These are phyloP conservation scores for Coelopa pilipes DNA, from an alignment of 2,888 invertebrate species.

Conservation along the genomic window DNA sequence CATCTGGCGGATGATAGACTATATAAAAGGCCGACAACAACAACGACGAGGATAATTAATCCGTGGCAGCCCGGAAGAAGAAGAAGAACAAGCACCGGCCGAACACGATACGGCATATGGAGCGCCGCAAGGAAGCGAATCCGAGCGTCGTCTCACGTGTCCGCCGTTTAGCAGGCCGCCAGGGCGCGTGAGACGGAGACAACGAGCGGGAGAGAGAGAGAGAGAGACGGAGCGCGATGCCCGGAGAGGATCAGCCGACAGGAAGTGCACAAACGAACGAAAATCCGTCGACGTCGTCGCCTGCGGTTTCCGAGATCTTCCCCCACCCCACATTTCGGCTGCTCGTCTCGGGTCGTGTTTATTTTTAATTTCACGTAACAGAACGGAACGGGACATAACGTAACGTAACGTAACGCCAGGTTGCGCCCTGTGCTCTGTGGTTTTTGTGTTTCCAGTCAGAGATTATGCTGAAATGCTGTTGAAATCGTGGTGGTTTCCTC, in stretches of 20 bases:
- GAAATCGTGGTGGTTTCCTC: too few species aligned
- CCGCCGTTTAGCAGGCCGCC: neutral
- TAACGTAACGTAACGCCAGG: neutral
- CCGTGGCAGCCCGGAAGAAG: neutral
- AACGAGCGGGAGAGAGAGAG: neutral
- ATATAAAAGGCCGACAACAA: constrained; percentile 13
- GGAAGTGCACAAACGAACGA: constrained; percentile 1
- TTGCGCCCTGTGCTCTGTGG: too few species aligned
- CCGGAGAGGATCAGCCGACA: neutral
- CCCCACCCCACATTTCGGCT: neutral
- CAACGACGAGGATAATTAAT: constrained; percentile 29
- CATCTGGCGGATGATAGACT: constrained; percentile 15
- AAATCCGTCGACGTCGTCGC: neutral
- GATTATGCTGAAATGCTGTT: too few species aligned
- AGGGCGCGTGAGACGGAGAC: neutral
- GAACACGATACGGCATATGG: constrained; percentile 15
- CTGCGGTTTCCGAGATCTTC: neutral
- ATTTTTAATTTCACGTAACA: constrained; percentile 1
- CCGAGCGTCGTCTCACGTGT: constrained; percentile 15
- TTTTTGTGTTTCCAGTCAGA: too few species aligned
- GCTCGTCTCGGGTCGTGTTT: neutral
- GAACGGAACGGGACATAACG: neutral
- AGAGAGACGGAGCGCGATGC: neutral
- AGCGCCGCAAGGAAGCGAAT: constrained; percentile 23
- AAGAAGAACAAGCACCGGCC: neutral